A percentile compares a stretch with the other conserved stretches of the same genome.
Evolutionary conservation across 2,888 invertebrate species (phyloP).

Genomic region (Lapara coniferarum): DNA sequence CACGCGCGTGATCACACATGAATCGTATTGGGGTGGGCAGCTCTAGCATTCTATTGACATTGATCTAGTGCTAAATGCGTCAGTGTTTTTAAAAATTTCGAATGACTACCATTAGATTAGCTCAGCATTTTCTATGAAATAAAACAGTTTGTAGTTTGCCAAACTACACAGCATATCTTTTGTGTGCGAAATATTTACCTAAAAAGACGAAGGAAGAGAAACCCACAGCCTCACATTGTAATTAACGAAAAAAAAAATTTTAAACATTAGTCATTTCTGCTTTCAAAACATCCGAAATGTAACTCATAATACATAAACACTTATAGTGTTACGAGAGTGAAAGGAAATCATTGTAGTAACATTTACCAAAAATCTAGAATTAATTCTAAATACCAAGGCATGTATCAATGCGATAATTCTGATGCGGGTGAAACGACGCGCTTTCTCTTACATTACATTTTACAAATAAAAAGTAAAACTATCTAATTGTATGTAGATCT

Average conservation of each 20-base stretch:
- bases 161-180: no score
- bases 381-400: neutral
- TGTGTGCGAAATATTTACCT: no score
- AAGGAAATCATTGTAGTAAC: neutral
- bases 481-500: neutral
- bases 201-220: no score
- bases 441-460: constrained; percentile 8
- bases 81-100: no score
- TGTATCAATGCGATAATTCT: neutral
- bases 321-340: constrained; percentile 2
- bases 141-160: no score
- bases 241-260: no score
- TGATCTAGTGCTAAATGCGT: neutral
- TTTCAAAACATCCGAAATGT: neutral
- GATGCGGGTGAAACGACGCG: neutral
- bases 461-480: constrained; percentile 7
- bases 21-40: neutral
- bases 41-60: neutral
- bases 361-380: constrained; percentile 11
- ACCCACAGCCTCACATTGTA: no score
- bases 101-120: no score
- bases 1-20: neutral
- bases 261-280: no score
- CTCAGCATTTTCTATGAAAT: no score
- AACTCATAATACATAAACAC: neutral